A percentile compares a stretch with the other conserved stretches of the same genome.
Evolutionary conservation across 2,888 invertebrate genomes (phyloP).

Genomic region (Sesia bembeciformis): DNA sequence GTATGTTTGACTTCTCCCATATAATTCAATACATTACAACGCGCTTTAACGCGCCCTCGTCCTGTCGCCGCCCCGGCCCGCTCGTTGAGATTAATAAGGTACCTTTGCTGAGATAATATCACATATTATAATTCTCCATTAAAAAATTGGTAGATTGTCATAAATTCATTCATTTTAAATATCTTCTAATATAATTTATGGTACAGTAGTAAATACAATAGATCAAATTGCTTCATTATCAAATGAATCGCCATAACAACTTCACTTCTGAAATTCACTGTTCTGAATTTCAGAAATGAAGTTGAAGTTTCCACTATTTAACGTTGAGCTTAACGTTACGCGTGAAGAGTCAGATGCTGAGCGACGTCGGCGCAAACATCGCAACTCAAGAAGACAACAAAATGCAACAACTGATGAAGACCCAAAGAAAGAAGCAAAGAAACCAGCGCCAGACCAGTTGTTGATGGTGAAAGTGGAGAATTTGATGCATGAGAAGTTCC

Average conservation of each 20-base stretch:
- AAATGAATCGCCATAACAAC: constrained; percentile 9
- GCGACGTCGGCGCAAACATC: constrained; percentile 67
- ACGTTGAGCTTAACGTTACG: constrained; percentile 86
- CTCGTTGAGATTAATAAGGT: no score
- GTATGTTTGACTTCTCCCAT: no score
- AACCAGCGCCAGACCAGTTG: constrained; percentile 57
- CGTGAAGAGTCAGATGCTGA: constrained; percentile 82
- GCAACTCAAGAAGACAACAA: constrained; percentile 38
- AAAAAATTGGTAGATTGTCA: no score
- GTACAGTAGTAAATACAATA: no score
- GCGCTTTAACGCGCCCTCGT: no score
- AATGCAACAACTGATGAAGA: constrained; percentile 12
- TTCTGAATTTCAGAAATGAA: constrained; percentile 76
- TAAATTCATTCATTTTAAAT: no score
- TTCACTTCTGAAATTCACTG: constrained; percentile 59
- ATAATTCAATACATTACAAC: no score
- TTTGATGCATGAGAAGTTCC: constrained; percentile 89
- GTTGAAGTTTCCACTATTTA: constrained; percentile 88
- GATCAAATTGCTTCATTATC: no score
- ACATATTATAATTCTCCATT: no score
- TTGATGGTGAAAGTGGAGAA: constrained; percentile 97
- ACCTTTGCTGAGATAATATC: no score
- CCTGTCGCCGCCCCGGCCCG: no score
- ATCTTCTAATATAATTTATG: no score
- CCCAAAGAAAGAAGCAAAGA: constrained; percentile 26